Base-by-base conservation (phyloP, 2,113 vertebrate species). In the Cyphomyrus plagiostoma region DNA sequence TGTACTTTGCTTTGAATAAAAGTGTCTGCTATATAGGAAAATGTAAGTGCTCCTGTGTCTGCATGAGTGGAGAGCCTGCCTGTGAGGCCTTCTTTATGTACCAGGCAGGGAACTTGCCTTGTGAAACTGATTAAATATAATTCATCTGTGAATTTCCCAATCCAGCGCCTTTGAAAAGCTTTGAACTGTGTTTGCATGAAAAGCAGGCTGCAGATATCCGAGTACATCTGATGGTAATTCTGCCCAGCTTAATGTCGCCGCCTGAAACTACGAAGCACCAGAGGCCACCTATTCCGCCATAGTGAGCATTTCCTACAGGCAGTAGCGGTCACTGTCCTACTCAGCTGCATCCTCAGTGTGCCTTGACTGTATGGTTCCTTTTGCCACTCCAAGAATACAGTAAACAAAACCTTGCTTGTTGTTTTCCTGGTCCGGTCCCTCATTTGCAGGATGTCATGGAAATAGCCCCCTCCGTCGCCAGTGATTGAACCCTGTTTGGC, bases 161-260 rank as follows among this genome's bases (percentile, higher is more conserved):
- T 88, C 45, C 26, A 80, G 48, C 17, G 49, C 88, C 66, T 88
- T 88, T 80, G 66, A 88, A 50, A 70, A 50, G 62, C 62, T 50
- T 46, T 35, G n/a, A 19, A 77, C n/a, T 30, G n/a, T n/a, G 46
- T 77, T 26, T 52, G 48, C 46, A 35, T 46, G n/a, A 88, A 80
- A 88, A 30, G 42, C 4, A 35, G 88, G 46, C 66, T 4, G 26
- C 62, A 39, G 88, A 48, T 19, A 70, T 23, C 23, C 26, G 19
- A 74, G n/a, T 10, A 45, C n/a, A 42, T 53, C 17, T 30, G 23
- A 53, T 45, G 23, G 9, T 70, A 42, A 49, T 9, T 49, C 45
- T 10, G 45, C 35, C 23, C 19, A 85, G 83, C 8, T 85, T 42
- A 85, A 77, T 35, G 83, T 46, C 7, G 7, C 49, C 11, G 1